phyloP scores from a whole-genome alignment of 2,888 invertebrate species.

The Drosophila borealis region DNA sequence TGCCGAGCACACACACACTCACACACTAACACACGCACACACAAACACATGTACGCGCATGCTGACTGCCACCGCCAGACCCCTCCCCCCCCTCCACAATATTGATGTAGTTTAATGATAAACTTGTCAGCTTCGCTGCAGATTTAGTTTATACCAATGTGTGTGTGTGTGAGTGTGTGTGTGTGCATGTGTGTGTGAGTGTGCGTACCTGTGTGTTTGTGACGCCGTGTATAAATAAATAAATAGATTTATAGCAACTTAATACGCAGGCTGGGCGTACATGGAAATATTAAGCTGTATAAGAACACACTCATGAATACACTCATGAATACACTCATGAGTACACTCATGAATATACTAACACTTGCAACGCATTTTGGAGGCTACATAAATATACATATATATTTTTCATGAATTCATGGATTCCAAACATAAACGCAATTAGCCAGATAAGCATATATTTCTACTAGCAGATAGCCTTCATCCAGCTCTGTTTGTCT shows the following conservation, averaged over 20 bases:
- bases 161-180: conserved; percentile 10
- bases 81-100: conserved; percentile 10
- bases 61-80: neutral
- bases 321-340: conserved; percentile 13
- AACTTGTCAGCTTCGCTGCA: conserved; percentile 53
- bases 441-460: too few relatives aligned
- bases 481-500: too few relatives aligned
- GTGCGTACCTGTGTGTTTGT: conserved; percentile 12
- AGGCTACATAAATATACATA: too few relatives aligned
- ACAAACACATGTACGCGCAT: conserved; percentile 3
- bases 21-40: conserved; percentile 2
- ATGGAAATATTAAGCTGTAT: conserved; percentile 14
- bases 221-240: conserved; percentile 38
- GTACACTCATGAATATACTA: conserved; percentile 2
- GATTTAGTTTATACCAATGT: conserved; percentile 14
- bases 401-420: too few relatives aligned
- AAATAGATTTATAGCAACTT: conserved; percentile 31
- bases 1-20: conserved; percentile 9
- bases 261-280: conserved; percentile 6
- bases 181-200: neutral
- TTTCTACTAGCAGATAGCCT: too few relatives aligned
- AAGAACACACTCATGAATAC: conserved; percentile 14
- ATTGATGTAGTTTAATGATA: conserved; percentile 63
- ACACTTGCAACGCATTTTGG: too few relatives aligned
- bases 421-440: too few relatives aligned